A percentile compares a stretch with the other conserved stretches of the same genome.
phyloP scores from a whole-genome alignment of 2,113 vertebrate genomes.

The Bungarus multicinctus region DNA sequence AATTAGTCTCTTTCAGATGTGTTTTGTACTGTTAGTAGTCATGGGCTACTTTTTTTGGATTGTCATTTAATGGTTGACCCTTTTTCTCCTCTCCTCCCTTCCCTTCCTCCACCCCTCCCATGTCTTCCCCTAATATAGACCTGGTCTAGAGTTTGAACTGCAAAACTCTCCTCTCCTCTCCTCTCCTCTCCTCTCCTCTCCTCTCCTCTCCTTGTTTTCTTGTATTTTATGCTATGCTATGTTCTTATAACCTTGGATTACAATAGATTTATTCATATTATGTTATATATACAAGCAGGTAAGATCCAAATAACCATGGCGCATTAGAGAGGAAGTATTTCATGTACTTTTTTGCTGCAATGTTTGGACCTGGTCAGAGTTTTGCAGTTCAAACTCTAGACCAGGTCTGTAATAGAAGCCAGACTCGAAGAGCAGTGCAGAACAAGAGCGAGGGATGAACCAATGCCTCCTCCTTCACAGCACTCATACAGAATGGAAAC shows the following conservation, averaged over 20 bases:
- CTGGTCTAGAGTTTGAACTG: too few species aligned
- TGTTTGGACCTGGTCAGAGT: background rate
- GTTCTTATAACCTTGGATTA: background rate
- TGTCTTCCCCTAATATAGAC: too few species aligned
- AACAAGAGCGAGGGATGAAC: background rate
- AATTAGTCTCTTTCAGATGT: background rate
- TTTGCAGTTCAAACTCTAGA: background rate
- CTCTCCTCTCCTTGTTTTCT: too few species aligned
- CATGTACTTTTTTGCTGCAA: background rate
- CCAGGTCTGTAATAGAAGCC: background rate
- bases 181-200: too few species aligned
- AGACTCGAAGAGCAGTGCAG: background rate
- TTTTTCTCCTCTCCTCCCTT: too few species aligned
- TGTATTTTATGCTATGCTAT: background rate
- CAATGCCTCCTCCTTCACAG: background rate
- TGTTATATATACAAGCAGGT: background rate
- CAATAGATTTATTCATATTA: background rate
- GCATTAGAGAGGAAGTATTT: background rate
- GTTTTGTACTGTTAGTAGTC: background rate
- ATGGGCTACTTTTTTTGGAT: background rate
- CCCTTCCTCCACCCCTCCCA: too few species aligned
- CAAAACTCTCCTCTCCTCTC: too few species aligned
- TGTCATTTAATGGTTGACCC: background rate
- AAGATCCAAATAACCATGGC: background rate
- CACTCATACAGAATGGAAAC: background rate